Evolutionary conservation across 2,113 vertebrate genomes (phyloP), one percentile per base, ranked within the genome.

Genomic region (Stegastes partitus): DNA sequence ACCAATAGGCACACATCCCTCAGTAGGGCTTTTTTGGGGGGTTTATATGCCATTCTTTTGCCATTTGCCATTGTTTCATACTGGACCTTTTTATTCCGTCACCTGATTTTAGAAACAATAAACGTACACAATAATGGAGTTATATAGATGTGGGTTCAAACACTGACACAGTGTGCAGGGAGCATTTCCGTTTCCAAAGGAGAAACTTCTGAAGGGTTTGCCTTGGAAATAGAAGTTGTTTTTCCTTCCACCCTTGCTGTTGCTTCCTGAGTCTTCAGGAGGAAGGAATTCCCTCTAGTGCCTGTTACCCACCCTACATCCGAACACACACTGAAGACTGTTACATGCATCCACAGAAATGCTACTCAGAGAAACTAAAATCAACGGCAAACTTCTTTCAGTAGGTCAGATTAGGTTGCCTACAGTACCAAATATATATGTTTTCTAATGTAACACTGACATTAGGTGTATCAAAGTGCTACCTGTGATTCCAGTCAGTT

Each of bases 241-340:
- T 93, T 89, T 85, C 84, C 80, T 90, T 90, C 90, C 83, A 12
- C 80, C 58, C 78, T 78, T 56, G 76, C 85, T 77, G 82, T 86
- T 91, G 84, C 89, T 91, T 91, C 89, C 89, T 91, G 81, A 85
- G 56, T 58, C 42, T 89, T 77, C 44, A 75, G 72, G 69, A 87
- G 87, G 86, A 86, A 91, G 83, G 84, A 92, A 89, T 92, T 93
- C 88, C 87, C 84, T 90, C 83, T 81, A 70, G 82, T 86, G 77
- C 79, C 59, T 59, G 68, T 79, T 75, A 77, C 76, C 82, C 82
- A 77, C 77, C 84, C 82, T 26, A 79, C 84, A 84, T 84, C 71
- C 76, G 65, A 84, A 83, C 55, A 73, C 16, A 58, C 67, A 16
- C 7, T 63, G 16, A 31, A 21, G 50, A 42, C 39, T 70, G 39